Evolutionary conservation across 2,113 vertebrate genomes (phyloP).

Genomic region (Coptodon rendalli): DNA sequence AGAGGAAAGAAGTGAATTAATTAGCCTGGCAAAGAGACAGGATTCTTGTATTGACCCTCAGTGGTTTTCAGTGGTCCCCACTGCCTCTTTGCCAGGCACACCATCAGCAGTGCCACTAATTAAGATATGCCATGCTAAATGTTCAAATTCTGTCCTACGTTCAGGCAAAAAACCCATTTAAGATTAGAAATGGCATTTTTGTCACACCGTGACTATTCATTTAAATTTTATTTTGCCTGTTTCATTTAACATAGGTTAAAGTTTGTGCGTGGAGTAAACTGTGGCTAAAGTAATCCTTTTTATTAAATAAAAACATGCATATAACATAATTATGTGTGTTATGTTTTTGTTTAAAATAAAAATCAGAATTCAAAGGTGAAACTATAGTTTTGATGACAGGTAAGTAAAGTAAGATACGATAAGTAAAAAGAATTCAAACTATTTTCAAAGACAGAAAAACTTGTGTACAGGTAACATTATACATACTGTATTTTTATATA

Average conservation of each 20-base stretch:
- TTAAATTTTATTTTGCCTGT: background rate
- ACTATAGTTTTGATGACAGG: background rate
- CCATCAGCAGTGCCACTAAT: slow-evolving; percentile 89
- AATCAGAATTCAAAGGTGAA: slow-evolving; percentile 41
- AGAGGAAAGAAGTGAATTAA: slow-evolving; percentile 88
- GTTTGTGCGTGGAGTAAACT: background rate
- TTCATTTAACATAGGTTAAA: background rate
- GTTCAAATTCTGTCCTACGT: slow-evolving; percentile 67
- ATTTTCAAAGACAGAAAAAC: background rate
- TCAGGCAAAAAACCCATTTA: slow-evolving; percentile 62
- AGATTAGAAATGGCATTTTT: slow-evolving; percentile 63
- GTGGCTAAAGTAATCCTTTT: background rate
- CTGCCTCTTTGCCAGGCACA: slow-evolving; percentile 83
- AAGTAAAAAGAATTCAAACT: background rate
- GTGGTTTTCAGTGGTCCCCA: slow-evolving; percentile 82
- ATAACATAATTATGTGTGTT: background rate
- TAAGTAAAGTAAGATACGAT: background rate
- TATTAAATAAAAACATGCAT: background rate
- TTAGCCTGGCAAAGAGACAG: slow-evolving; percentile 88
- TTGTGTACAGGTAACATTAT: background rate
- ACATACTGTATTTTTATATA: background rate
- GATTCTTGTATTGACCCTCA: slow-evolving; percentile 81
- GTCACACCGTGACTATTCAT: slow-evolving; percentile 35
- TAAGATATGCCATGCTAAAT: slow-evolving; percentile 78
- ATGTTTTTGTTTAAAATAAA: slow-evolving; percentile 1